Percentiles rank a stretch among this genome's conserved stretches.
Evolutionary conservation across 2,888 invertebrate species (phyloP).

Genomic region (Drosophila meridiana): DNA sequence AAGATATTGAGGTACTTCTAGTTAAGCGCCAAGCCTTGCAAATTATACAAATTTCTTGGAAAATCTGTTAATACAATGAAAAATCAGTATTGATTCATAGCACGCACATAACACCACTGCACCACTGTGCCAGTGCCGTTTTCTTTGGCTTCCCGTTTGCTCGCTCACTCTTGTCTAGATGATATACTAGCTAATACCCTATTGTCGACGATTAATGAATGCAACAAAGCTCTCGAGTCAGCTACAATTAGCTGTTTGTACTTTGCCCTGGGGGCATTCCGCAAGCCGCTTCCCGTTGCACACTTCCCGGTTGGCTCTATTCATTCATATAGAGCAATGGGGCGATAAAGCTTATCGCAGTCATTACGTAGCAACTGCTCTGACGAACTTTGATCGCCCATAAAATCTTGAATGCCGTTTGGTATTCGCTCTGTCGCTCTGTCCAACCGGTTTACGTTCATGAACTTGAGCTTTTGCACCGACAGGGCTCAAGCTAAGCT

Average conservation of each 20-base stretch:
- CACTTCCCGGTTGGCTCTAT: neutral
- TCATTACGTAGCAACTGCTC: constrained; percentile 58
- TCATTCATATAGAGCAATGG: constrained; percentile 23
- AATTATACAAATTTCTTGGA: neutral
- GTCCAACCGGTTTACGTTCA: constrained; percentile 41
- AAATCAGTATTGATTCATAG: neutral
- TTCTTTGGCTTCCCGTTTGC: neutral
- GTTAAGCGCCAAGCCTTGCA: neutral
- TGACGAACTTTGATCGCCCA: constrained; percentile 38
- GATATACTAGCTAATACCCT: neutral
- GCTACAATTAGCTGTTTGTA: constrained; percentile 12
- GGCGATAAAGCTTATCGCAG: constrained; percentile 51
- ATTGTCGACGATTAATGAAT: neutral
- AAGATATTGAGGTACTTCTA: neutral
- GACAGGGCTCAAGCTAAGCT: neutral
- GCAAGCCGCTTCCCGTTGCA: neutral
- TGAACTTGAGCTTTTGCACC: constrained; percentile 22
- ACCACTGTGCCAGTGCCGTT: neutral
- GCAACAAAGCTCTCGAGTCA: neutral
- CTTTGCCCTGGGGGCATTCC: constrained; percentile 28
- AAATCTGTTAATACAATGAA: neutral
- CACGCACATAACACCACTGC: neutral
- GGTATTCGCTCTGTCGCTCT: neutral
- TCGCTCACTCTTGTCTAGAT: neutral
- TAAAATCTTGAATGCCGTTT: constrained; percentile 21